Evolutionary conservation across 2,113 vertebrate genomes (phyloP), one percentile per base, ranked within the genome.

Genomic region (Cricetomys ansorgei): DNA sequence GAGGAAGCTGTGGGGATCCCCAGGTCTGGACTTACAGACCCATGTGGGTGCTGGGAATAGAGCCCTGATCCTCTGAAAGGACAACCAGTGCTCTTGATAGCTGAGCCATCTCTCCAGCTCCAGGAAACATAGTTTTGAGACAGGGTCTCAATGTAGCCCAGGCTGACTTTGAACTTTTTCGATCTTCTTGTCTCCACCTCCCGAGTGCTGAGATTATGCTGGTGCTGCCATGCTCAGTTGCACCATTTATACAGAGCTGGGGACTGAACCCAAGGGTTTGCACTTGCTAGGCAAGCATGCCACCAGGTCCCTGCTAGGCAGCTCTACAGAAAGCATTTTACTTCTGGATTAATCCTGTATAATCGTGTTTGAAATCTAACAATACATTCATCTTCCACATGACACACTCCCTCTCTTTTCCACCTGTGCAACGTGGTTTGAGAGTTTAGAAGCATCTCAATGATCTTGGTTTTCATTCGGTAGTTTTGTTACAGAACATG

Each of bases 281-380:
- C 48, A n/a, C 34, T 27, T 27, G 7, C 64, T 4, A 37, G 45
- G 64, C 21, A 69, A 69, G 23, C 13, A 17, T 19, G 37, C 43
- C 50, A 25, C 21, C 45, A 27, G 34, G 64, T 53, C 23, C 64
- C 84, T 72, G 21, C 21, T 12, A 27, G 23, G 59, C 37, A 67
- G 53, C n/a, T 92, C 81, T 57, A 98, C 90, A 75, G 67, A 15
- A 67, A 7, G 59, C 37, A 65, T 97, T 91, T 81, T 50, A 40
- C 62, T 95, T 93, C 37, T 89, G 59, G 83, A 77, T 95, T 91
- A 64, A 29, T 70, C 17, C 62, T 29, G 3, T 70, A 87, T 40
- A 43, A 88, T 29, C 40, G 57, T 81, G 29, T 75, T 89, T 79
- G 45, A 88, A 88, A 57, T 84, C 75, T 88, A 70, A 86, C 45